Evolutionary conservation across 2,113 vertebrate species (phyloP), one percentile per base, ranked within the genome.

Genomic region (Rutilus rutilus): DNA sequence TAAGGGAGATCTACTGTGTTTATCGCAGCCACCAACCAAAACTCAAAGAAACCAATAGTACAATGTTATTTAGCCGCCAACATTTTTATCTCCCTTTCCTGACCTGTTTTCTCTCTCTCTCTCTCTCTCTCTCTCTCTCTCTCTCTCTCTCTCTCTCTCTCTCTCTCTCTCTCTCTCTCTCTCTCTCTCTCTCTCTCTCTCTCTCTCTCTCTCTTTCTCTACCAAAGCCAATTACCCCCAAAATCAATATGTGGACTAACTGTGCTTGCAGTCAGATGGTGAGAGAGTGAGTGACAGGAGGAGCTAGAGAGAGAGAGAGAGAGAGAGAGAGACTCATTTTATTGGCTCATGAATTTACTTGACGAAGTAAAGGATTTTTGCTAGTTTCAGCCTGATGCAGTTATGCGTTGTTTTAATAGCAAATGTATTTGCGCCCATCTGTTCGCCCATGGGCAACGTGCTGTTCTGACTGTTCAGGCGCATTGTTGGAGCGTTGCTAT

Each of bases 201-300:
- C 47, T 57, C 25, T 33, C 81, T 36, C 30, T 8, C 11, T 10
- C 47, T 57, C 25, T 33, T 65, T 36, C 30, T 83, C 47, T 52
- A 67, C 62, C 21, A 50, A 78, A 88, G 90, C 89, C 93, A 94
- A 92, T 93, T 88, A 92, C 92, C 89, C 78, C 88, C 47, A 7
- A 57, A 88, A 94, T 94, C 91, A 92, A 91, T 93, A 90, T 90
- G 88, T 27, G 80, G 67, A 88, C 90, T 87, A 19, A 86, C 86
- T 84, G 88, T 87, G 91, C 80, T 91, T 86, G 79, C 88, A 77
- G 87, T 90, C 78, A 69, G 91, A 83, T 54, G 11, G 64, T 71
- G 81, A 0, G 67, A 73, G 65, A 83, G 81, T 25, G 50, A 83
- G 33, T 54, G 81, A 36, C 45, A 57, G 50, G 8, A 12, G 9